Evolutionary conservation across 2,797 vertebrate genomes (phyloP), one percentile per base, ranked within the genome.

Genomic region (Clarias fuscus): DNA sequence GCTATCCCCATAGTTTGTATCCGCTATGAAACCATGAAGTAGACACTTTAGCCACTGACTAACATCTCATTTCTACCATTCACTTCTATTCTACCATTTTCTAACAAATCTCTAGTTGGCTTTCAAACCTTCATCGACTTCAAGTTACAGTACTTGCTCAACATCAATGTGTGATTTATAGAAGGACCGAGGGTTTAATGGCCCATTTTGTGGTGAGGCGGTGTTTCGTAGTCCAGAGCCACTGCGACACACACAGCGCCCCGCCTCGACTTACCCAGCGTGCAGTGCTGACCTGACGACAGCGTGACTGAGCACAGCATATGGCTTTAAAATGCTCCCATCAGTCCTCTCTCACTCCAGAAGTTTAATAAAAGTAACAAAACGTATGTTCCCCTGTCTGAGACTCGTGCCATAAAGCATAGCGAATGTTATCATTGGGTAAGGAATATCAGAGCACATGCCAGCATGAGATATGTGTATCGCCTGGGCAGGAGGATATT

Each of bases 131-230:
- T 22, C 71, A 82, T 7, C 20, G 33, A 85, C 73, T 83, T 48
- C 80, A 75, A 64, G 79, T 48, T 81, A 85, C 53, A 56, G 53
- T 56, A 56, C 75, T 67, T 73, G 56, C 82, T 68, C 71, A 84
- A 72, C 81, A 68, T 86, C 64, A 87, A 56, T 11, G 73, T 84
- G 77, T 88, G 89, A 88, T 83, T 88, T 83, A 85, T 75, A 77
- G 71, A 77, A 82, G 24, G 43, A 86, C 65, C 77, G 84, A 30
- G 85, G 68, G 73, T 90, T 89, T 89, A 83, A 89, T 77, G 86
- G 84, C 73, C 68, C 79, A 85, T 90, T 89, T 84, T 89, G 89
- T 73, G 86, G 89, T 82, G 75, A 77, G 61, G 56, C 30, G 43
- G 37, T 37, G 82, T 84, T 83, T 88, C 30, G 61, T 56, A 81